phyloP scores from a whole-genome alignment of 2,797 vertebrate genomes.

The Ibycter americanus region DNA sequence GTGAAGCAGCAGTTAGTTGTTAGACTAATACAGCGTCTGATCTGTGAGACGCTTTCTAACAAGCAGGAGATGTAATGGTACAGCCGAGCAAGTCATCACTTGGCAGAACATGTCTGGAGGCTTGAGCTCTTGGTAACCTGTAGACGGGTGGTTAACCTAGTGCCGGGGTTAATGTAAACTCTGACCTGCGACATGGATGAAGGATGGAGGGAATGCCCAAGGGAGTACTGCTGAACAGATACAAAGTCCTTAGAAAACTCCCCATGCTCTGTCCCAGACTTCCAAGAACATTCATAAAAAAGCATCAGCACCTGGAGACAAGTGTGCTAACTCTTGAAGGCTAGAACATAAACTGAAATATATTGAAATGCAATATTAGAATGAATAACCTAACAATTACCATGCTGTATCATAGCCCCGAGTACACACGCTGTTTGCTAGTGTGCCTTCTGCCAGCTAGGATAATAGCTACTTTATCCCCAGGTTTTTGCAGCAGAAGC shows the following conservation, averaged over 20 bases:
- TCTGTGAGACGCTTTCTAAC: not conserved
- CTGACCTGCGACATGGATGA: not conserved
- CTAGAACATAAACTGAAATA: not conserved
- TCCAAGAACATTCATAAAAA: not conserved
- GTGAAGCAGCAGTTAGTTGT: not conserved
- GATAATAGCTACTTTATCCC: not conserved
- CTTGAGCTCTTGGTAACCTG: not conserved
- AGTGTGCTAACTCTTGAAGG: not conserved
- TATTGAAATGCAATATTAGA: not conserved
- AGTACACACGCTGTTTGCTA: not conserved
- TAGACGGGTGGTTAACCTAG: not conserved
- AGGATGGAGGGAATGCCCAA: not conserved
- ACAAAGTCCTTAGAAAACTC: not conserved
- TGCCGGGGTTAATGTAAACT: not conserved
- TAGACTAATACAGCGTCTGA: not conserved
- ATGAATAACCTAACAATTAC: not conserved
- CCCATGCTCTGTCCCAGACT: not conserved
- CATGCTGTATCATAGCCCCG: not conserved
- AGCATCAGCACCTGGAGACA: not conserved
- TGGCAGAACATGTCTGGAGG: not conserved
- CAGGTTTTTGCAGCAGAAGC: not conserved
- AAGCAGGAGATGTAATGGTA: not conserved
- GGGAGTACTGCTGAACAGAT: not conserved
- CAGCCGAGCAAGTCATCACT: not conserved
- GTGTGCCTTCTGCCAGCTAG: not conserved